phyloP scores from a whole-genome alignment of 1,140 invertebrate genomes.

The Mercenaria mercenaria region DNA sequence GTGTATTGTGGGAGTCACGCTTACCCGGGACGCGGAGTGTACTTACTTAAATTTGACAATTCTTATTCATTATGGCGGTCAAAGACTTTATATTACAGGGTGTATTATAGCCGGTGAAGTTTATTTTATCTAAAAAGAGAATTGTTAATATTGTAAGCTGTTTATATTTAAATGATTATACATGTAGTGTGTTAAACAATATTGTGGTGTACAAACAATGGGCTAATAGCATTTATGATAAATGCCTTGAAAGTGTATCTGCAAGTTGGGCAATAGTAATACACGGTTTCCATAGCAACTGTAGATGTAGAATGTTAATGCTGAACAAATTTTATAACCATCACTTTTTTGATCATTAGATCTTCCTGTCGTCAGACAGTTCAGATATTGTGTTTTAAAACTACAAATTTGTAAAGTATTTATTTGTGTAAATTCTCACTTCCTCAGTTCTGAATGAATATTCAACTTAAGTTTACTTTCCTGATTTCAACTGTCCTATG shows the following conservation, averaged over 20 bases:
- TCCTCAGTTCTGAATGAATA: no score
- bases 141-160: not conserved
- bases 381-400: no score
- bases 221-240: not conserved
- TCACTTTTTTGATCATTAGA: no score
- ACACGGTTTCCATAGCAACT: not conserved
- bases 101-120: conserved; percentile 94
- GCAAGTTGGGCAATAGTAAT: not conserved
- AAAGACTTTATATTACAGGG: conserved; percentile 99
- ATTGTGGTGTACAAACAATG: conserved; percentile 4
- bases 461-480: no score
- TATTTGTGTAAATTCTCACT: no score
- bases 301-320: conserved; percentile 5
- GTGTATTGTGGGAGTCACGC: conserved; percentile 98
- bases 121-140: not conserved
- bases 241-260: not conserved
- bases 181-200: not conserved
- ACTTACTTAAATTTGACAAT: conserved; percentile 99
- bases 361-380: no score
- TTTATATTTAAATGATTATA: conserved; percentile 13
- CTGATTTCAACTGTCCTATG: no score
- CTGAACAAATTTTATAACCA: not conserved
- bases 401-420: no score
- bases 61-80: conserved; percentile 99
- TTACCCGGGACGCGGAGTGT: conserved; percentile 98